phyloP scores from a whole-genome alignment of 1,140 invertebrate species.

The Panagrolaimus sp. region DNA sequence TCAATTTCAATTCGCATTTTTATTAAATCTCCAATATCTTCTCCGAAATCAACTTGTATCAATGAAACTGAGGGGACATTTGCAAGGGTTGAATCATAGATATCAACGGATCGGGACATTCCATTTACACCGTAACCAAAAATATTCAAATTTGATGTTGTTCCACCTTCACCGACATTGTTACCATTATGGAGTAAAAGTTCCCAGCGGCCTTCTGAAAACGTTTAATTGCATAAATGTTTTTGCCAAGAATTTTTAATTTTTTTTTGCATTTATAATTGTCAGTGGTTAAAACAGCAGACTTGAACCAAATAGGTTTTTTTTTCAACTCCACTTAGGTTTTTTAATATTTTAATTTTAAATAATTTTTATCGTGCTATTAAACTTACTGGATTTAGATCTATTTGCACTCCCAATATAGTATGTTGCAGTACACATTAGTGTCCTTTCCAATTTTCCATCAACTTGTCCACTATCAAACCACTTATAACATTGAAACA shows the following conservation, averaged over 20 bases:
- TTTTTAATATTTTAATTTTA: too few relatives aligned
- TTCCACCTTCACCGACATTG: conserved; percentile 31
- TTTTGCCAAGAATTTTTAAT: background rate
- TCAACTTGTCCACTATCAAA: conserved; percentile 43
- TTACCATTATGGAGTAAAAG: conserved; percentile 32
- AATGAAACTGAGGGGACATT: conserved; percentile 30
- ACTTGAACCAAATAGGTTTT: too few relatives aligned
- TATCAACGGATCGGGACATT: conserved; percentile 18
- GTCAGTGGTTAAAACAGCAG: too few relatives aligned
- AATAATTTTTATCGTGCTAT: background rate
- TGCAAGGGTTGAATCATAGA: conserved; percentile 34
- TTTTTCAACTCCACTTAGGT: too few relatives aligned
- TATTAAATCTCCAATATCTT: conserved; percentile 41
- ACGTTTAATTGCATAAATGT: background rate
- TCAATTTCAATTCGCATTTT: conserved; percentile 40
- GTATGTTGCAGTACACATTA: conserved; percentile 35
- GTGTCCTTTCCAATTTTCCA: conserved; percentile 37
- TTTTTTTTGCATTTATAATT: too few relatives aligned
- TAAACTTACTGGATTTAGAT: background rate
- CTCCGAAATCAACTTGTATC: conserved; percentile 32
- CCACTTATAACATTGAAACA: conserved; percentile 47
- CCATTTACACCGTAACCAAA: conserved; percentile 38
- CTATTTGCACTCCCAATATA: conserved; percentile 25
- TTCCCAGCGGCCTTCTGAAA: conserved; percentile 36
- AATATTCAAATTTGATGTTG: conserved; percentile 38